Base-by-base conservation (phyloP, 2,113 vertebrate genomes). In the Burhinus oedicnemus region DNA sequence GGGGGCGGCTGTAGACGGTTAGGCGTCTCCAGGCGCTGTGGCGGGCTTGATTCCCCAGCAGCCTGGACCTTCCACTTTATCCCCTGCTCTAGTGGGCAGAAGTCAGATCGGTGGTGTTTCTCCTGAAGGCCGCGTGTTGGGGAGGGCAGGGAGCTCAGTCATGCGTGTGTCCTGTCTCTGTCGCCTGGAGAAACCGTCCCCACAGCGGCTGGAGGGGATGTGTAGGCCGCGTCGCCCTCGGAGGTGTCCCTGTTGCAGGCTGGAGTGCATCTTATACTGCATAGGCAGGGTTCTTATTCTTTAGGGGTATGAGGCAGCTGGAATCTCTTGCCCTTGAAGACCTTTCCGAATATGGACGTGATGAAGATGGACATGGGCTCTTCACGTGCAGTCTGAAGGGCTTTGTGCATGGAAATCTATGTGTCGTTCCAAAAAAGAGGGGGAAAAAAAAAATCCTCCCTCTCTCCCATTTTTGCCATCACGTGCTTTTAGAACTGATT, bases 81-180 rank as follows among this genome's bases (percentile, higher is more conserved):
- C 15, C 3, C 4, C 11, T 68, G 40, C 15, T 5, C 27, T 26
- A 2, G 5, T 7, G 32, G n/a, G 19, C 13, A 25, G 15, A 49
- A 38, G 25, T 66, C 19, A 8, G 0, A 0, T 6, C 2, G 11
- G 6, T 60, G 42, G 0, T 64, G 27, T 45, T 40, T 52, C 12
- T 22, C 16, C 8, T 13, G 45, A 4, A 4, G 27, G 12, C 30
- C 78, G 49, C 3, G 5, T 6, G 7, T 12, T 52, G 49, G 30
- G 40, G 44, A 27, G 38, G 10, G 2, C 19, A 3, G 26, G 60
- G 14, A 11, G 29, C n/a, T 68, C 68, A 72, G 55, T 23, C 23
- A 0, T 2, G 8, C 5, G 0, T 15, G 9, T 68, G 34, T n/a
- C 0, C 0, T 25, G 32, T 8, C 49, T 32, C 19, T 27, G 15